Evolutionary conservation across 92 coral and sea anemone genomes (phyloP).

Genomic region (Parazoanthus swiftii): DNA sequence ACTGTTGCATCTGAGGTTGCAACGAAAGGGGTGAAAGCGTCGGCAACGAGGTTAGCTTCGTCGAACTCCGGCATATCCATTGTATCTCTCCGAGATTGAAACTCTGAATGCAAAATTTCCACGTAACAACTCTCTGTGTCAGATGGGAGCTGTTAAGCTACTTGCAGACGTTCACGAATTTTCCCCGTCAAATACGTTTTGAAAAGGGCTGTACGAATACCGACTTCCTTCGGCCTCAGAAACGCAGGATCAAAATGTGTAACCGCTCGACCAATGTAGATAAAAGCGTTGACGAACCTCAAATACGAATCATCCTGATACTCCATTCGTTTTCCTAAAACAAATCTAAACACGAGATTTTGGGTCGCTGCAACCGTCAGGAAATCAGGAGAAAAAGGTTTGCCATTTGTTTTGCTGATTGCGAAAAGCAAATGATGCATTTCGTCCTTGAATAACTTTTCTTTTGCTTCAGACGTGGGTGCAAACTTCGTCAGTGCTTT

Average conservation of each 20-base stretch:
- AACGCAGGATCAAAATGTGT: not conserved
- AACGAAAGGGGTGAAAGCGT: not conserved
- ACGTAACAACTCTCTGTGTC: not conserved
- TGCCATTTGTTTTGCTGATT: not conserved
- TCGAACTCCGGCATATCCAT: not conserved
- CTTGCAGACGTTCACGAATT: not conserved
- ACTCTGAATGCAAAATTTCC: not conserved
- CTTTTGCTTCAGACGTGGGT: not conserved
- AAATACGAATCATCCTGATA: not conserved
- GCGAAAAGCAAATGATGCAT: not conserved
- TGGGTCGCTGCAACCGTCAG: not conserved
- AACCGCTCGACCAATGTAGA: not conserved
- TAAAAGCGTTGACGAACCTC: not conserved
- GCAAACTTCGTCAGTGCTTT: not conserved
- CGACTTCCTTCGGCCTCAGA: not conserved
- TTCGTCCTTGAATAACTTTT: not conserved
- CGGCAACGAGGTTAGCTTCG: not conserved
- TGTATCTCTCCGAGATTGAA: not conserved
- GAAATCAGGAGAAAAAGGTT: not conserved
- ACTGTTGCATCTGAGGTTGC: not conserved
- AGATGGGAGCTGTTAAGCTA: not conserved
- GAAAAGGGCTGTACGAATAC: not conserved
- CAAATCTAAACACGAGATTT: not conserved
- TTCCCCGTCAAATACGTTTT: not conserved
- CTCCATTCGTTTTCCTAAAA: not conserved